Evolutionary conservation across 2,888 invertebrate genomes (phyloP).

Genomic region (Conomelus anceps): DNA sequence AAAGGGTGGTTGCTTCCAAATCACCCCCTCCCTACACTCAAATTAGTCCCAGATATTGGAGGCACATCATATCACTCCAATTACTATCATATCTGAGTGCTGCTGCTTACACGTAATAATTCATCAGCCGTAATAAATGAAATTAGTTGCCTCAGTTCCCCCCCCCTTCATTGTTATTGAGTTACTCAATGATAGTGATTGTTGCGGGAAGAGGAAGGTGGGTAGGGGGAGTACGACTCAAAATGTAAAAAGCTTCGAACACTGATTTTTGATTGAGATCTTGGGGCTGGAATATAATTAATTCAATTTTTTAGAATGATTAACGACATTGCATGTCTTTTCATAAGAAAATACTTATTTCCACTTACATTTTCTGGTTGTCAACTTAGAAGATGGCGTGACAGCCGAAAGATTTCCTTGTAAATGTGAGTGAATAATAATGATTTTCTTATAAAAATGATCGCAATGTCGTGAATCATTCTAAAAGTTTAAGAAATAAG

Average conservation of each 20-base stretch:
- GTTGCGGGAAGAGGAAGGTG: neutral
- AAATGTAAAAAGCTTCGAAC: neutral
- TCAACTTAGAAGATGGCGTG: too few species aligned
- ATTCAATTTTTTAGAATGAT: too few species aligned
- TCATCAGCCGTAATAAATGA: constrained; percentile 24
- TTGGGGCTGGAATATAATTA: too few species aligned
- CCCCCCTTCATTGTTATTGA: neutral
- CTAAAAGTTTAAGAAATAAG: too few species aligned
- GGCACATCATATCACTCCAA: constrained; percentile 1
- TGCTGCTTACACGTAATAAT: constrained; percentile 19
- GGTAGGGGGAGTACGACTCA: neutral
- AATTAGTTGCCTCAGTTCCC: constrained; percentile 12
- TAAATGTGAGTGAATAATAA: too few species aligned
- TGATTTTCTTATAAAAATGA: too few species aligned
- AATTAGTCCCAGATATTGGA: constrained; percentile 8
- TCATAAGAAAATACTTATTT: too few species aligned
- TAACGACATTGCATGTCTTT: too few species aligned
- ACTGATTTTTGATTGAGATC: neutral
- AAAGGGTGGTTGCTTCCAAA: too few species aligned
- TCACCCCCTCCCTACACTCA: neutral
- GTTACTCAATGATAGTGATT: neutral
- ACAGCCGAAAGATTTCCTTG: too few species aligned
- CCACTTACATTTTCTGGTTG: too few species aligned
- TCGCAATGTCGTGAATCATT: too few species aligned
- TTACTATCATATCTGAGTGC: constrained; percentile 19